Conservation (phyloP, 2,888 invertebrate genomes). For the Helobdella robusta region DNA sequence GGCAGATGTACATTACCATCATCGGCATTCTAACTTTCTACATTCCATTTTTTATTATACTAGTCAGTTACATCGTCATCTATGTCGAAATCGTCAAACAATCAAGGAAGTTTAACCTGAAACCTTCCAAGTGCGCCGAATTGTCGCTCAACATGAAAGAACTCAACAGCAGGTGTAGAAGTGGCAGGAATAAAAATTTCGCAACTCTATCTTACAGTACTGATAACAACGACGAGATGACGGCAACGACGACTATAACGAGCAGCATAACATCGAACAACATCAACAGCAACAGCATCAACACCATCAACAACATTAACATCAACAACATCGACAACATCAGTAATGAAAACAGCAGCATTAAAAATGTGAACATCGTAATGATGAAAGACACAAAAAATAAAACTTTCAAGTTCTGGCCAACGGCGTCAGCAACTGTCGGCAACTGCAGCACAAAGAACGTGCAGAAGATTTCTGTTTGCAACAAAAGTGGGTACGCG, state of each 20-base stretch:
- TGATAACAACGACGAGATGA: background rate
- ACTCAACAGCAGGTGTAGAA: no score
- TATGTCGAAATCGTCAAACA: constrained; percentile 45
- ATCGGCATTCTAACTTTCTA: constrained; percentile 42
- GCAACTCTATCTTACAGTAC: constrained; percentile 39
- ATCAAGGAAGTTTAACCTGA: constrained; percentile 38
- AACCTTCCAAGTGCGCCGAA: constrained; percentile 36
- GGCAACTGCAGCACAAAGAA: no score
- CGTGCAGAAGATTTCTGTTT: no score
- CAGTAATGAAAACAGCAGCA: no score
- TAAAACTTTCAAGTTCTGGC: no score
- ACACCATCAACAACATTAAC: constrained; percentile 49
- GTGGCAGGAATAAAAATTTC: constrained; percentile 39
- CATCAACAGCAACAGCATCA: constrained; percentile 47
- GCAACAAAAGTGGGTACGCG: no score
- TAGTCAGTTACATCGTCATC: constrained; percentile 45
- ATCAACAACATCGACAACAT: constrained; percentile 47
- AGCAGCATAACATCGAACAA: constrained; percentile 30
- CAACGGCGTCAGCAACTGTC: no score
- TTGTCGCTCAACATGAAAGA: constrained; percentile 30
- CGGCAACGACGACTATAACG: background rate
- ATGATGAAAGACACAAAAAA: no score
- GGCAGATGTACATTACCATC: constrained; percentile 43
- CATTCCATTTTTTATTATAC: constrained; percentile 42
- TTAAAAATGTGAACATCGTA: no score